Conservation (phyloP, 2,888 invertebrate genomes). For the Fissipunctia ypsillon region DNA sequence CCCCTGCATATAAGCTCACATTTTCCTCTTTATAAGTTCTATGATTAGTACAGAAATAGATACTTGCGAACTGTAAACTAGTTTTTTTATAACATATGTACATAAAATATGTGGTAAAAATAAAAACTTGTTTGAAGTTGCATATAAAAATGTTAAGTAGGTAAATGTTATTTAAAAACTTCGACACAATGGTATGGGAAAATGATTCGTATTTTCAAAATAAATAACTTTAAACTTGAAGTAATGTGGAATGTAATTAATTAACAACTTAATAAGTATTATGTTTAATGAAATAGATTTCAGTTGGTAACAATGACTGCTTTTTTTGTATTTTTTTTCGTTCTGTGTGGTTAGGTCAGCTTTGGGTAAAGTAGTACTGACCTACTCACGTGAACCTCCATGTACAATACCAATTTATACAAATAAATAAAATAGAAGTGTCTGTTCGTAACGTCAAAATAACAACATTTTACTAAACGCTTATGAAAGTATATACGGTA, state of each 20-base stretch:
- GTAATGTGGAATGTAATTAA: conserved; percentile 1
- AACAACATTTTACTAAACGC: too few species aligned
- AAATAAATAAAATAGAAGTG: too few species aligned
- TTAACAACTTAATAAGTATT: not conserved
- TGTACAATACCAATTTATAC: too few species aligned
- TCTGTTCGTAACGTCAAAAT: too few species aligned
- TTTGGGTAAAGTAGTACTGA: too few species aligned
- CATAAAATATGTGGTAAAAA: too few species aligned
- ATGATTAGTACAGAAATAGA: not conserved
- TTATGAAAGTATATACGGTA: too few species aligned
- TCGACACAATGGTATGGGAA: conserved; percentile 26
- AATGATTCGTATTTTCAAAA: not conserved
- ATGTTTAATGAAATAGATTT: not conserved
- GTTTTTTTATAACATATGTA: too few species aligned
- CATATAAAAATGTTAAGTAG: not conserved
- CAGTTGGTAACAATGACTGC: not conserved
- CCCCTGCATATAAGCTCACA: not conserved
- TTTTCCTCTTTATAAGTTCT: not conserved
- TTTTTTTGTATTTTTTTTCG: not conserved
- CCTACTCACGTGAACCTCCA: too few species aligned
- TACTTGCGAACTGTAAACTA: not conserved
- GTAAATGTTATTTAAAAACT: conserved; percentile 16
- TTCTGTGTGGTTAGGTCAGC: not conserved
- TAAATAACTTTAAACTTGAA: not conserved
- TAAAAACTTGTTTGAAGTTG: conserved; percentile 5